phyloP scores from a whole-genome alignment of 2,113 vertebrate genomes.

The Collichthys lucidus region DNA sequence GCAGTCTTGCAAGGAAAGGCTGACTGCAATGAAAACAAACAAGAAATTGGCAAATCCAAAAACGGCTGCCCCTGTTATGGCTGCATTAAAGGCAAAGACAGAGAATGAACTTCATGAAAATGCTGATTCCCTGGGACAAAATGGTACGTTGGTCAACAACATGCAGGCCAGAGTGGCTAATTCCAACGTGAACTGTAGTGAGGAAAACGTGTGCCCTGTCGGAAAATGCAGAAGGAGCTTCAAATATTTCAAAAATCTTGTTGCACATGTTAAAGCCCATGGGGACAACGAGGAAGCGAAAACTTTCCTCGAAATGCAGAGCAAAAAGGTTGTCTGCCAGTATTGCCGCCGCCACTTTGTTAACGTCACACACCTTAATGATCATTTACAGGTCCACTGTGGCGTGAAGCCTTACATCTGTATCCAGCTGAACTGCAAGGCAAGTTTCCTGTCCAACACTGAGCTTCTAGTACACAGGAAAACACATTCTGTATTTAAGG shows the following conservation, averaged over 20 bases:
- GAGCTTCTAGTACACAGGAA: slow-evolving; percentile 93
- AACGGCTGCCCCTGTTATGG: slow-evolving; percentile 75
- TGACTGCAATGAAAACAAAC: slow-evolving; percentile 93
- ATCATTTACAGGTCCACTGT: slow-evolving; percentile 97
- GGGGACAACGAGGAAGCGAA: slow-evolving; percentile 94
- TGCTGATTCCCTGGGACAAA: slow-evolving; percentile 83
- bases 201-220: slow-evolving; percentile 93
- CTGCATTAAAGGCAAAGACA: slow-evolving; percentile 84
- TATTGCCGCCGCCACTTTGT: slow-evolving; percentile 97
- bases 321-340: slow-evolving; percentile 97
- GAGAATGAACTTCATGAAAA: slow-evolving; percentile 87
- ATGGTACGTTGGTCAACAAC: slow-evolving; percentile 79
- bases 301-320: slow-evolving; percentile 96
- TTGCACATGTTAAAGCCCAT: slow-evolving; percentile 93
- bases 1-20: slow-evolving; percentile 94
- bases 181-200: slow-evolving; percentile 78
- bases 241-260: slow-evolving; percentile 96
- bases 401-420: slow-evolving; percentile 96
- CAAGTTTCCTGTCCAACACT: slow-evolving; percentile 93
- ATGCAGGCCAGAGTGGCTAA: slow-evolving; percentile 78
- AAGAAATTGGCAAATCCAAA: slow-evolving; percentile 89
- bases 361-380: slow-evolving; percentile 94
- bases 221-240: slow-evolving; percentile 92
- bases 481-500: slow-evolving; percentile 91
- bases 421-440: slow-evolving; percentile 96